These are phyloP conservation scores for Strigops habroptila DNA, from an alignment of 2,113 vertebrate species.

Conservation along the genomic window DNA sequence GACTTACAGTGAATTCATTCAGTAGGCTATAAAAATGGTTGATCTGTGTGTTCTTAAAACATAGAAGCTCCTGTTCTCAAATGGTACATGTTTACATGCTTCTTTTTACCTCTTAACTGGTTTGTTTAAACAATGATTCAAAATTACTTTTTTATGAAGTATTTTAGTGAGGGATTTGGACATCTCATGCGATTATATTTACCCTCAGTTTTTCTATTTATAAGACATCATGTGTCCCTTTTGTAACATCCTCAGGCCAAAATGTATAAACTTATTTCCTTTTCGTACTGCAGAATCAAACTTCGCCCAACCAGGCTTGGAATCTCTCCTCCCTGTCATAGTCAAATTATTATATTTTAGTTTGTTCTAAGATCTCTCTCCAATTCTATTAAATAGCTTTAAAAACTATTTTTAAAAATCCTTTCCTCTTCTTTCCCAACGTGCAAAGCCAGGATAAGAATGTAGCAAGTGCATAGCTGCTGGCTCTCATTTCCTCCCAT, in stretches of 20 bases:
- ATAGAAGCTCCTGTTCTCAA: conserved; percentile 49
- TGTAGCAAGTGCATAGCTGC: neutral
- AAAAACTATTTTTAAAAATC: neutral
- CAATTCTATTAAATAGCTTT: neutral
- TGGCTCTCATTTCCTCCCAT: neutral
- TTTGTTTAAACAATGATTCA: neutral
- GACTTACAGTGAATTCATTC: neutral
- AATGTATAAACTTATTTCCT: neutral
- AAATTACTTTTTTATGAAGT: neutral
- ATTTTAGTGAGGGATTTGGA: neutral
- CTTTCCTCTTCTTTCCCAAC: neutral
- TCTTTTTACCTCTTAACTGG: neutral
- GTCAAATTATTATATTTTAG: neutral
- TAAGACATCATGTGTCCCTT: neutral
- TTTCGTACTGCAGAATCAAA: neutral
- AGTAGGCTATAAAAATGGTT: neutral
- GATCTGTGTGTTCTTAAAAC: neutral
- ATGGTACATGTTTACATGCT: neutral
- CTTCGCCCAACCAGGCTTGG: neutral
- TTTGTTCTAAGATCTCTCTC: neutral
- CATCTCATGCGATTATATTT: neutral
- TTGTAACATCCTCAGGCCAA: neutral
- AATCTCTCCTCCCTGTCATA: neutral
- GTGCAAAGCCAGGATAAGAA: neutral
- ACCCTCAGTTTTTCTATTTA: neutral